These are phyloP conservation scores for Drosophila infuscata DNA, from an alignment of 2,888 invertebrate genomes.

Conservation along the genomic window DNA sequence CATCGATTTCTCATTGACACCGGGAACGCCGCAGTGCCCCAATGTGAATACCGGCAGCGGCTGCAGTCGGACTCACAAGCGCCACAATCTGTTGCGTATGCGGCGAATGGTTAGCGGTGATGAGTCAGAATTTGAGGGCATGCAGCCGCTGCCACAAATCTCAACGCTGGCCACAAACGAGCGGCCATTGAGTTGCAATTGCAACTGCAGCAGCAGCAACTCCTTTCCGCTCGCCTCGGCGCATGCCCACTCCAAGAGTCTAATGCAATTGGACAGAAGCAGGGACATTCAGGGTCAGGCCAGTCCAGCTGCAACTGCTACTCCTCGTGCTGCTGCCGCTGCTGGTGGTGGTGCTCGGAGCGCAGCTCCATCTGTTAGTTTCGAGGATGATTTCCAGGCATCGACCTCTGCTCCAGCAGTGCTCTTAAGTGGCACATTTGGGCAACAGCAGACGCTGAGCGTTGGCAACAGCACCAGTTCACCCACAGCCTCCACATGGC, in stretches of 20 bases:
- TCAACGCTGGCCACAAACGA: constrained; percentile 85
- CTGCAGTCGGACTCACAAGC: constrained; percentile 33
- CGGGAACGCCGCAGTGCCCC: constrained; percentile 75
- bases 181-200: constrained; percentile 83
- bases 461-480: constrained; percentile 48
- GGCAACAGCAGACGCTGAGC: constrained; percentile 22
- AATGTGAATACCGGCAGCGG: constrained; percentile 8
- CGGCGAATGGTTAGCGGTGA: constrained; percentile 78
- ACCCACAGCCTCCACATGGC: constrained; percentile 75
- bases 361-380: constrained; percentile 44
- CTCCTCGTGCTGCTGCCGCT: neutral
- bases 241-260: constrained; percentile 65
- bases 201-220: constrained; percentile 62
- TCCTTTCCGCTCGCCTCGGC: constrained; percentile 26
- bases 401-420: constrained; percentile 80
- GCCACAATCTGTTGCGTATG: constrained; percentile 63
- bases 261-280: constrained; percentile 44
- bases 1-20: constrained; percentile 85
- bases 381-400: constrained; percentile 77
- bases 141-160: constrained; percentile 80
- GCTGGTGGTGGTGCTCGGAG: constrained; percentile 14
- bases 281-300: neutral
- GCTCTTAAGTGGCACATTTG: constrained; percentile 68
- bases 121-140: constrained; percentile 68
- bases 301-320: neutral